Base-by-base conservation (phyloP, 2,113 vertebrate species). In the Nothoprocta pentlandii region DNA sequence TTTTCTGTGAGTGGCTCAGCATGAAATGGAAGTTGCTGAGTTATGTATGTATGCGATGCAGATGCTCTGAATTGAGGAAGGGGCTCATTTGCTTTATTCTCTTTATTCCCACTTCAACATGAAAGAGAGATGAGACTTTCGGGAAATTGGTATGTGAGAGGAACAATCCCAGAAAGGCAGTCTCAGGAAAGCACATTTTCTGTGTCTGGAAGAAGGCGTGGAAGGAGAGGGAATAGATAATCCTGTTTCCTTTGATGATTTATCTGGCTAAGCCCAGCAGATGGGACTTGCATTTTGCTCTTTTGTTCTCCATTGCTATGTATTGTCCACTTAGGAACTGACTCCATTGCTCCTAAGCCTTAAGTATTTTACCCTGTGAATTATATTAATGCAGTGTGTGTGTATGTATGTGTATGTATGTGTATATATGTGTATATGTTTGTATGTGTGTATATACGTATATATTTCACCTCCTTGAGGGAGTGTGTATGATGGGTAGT, bases 1-100 rank as follows among this genome's bases (percentile, higher is more conserved):
- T 90, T 89, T 44, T 49, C 85, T 94, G 76, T 2, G 69, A 92
- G 91, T 87, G 90, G 81, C 87, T 96, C 91, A 84, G 94, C 91
- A 58, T 53, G 90, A 81, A 95, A 81, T 94, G 66, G 49, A 96
- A 97, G 80, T 86, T 96, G 86, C 92, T 90, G 89, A 94, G 85
- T 94, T 91, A 69, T 69, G 78, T 54, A 58, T 69, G 79, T 62
- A 26, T 73, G 73, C 34, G 85, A 44, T 82, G 89, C 91, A 95
- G 90, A 89, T 89, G 90, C 90, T 92, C 83, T 67, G 92, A 85
- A 58, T 77, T 96, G 96, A 93, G 83, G 92, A 95, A 93, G 95
- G 96, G 96, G 96, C 80, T 96, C 89, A 80, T 92, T 93, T 95
- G 59, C 94, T 93, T 87, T 91, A 84, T 88, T 91, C 88, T 91